Percentiles rank a stretch among this genome's conserved stretches.
phyloP scores from a whole-genome alignment of 2,113 vertebrate genomes.

The Myrmecophaga tridactyla region DNA sequence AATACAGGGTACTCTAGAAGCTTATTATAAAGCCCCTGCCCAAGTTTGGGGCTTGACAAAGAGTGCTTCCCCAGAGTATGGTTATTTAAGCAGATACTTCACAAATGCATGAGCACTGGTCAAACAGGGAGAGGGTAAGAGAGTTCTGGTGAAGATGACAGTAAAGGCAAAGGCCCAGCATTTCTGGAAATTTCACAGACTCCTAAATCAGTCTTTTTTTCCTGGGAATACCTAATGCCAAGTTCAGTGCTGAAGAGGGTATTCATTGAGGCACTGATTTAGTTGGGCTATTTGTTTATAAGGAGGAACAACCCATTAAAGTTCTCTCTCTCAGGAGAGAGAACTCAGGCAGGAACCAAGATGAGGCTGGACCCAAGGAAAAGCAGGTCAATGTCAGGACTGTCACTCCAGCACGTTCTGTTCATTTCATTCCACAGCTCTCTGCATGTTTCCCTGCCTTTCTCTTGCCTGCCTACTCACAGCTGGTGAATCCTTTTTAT shows the following conservation, averaged over 20 bases:
- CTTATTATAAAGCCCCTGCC: neutral
- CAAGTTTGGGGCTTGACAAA: no score
- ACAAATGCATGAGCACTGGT: rapidly evolving
- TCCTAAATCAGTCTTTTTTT: neutral
- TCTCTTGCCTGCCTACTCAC: neutral
- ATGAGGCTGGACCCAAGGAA: neutral
- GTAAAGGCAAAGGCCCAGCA: neutral
- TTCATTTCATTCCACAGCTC: neutral
- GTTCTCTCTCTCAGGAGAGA: neutral
- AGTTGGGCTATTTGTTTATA: neutral
- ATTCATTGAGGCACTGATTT: neutral
- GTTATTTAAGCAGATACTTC: neutral
- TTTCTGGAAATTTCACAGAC: neutral
- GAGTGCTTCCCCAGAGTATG: neutral
- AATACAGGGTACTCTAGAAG: neutral
- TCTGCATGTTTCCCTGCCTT: neutral
- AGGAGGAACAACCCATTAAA: neutral
- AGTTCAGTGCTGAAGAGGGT: neutral
- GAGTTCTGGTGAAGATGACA: neutral
- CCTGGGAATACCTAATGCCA: neutral
- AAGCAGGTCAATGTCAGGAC: neutral
- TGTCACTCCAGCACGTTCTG: neutral
- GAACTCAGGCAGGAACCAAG: rapidly evolving
- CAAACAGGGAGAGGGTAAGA: neutral
- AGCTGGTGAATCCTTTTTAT: neutral